Conservation (phyloP, 2,797 vertebrate genomes). For the Gephyroberyx darwinii region DNA sequence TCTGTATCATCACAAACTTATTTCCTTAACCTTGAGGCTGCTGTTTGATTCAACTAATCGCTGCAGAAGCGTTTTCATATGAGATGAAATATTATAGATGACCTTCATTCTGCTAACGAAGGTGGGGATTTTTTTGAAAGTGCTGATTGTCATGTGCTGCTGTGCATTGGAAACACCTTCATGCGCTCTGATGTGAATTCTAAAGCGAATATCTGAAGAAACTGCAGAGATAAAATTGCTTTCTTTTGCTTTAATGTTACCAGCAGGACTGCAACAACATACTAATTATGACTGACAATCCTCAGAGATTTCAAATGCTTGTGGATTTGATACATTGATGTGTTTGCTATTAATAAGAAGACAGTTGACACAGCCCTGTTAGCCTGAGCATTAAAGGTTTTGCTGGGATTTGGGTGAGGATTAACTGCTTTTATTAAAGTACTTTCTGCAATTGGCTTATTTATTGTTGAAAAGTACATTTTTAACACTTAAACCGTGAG, state of each 20-base stretch:
- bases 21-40: conserved; percentile 13
- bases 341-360: conserved; percentile 23
- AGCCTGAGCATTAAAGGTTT: conserved; percentile 20
- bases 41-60: conserved; percentile 14
- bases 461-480: conserved; percentile 10
- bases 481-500: neutral
- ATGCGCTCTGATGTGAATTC: conserved; percentile 60
- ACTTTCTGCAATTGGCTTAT: conserved; percentile 30
- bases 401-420: conserved; percentile 31
- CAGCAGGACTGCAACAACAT: conserved; percentile 46
- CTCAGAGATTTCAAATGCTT: conserved; percentile 38
- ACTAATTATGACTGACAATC: conserved; percentile 64
- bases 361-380: conserved; percentile 4
- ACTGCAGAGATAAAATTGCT: conserved; percentile 55
- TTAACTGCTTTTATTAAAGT: conserved; percentile 28
- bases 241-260: conserved; percentile 61
- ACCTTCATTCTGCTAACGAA: conserved; percentile 67
- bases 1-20: neutral
- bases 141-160: conserved; percentile 59
- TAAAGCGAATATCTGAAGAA: conserved; percentile 60
- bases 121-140: conserved; percentile 12
- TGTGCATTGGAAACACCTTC: conserved; percentile 62
- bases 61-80: conserved; percentile 23
- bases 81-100: conserved; percentile 28
- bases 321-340: conserved; percentile 8